Evolutionary conservation across 2,888 invertebrate genomes (phyloP).

Genomic region (Spodoptera littoralis): DNA sequence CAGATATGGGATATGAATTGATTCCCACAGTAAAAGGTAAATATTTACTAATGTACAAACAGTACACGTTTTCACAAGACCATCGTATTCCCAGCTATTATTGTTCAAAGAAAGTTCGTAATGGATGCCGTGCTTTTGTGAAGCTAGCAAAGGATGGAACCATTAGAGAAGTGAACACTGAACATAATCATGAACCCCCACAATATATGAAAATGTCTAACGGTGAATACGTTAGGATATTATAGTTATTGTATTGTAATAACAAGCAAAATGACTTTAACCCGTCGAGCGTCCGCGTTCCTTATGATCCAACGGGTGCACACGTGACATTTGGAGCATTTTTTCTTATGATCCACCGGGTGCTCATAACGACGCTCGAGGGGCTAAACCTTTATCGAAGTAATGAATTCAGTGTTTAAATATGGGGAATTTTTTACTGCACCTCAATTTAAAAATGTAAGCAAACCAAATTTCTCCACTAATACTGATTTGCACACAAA

Average conservation of each 20-base stretch:
- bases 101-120: constrained; percentile 48
- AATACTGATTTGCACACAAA: too few species aligned
- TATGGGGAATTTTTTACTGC: too few species aligned
- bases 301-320: too few species aligned
- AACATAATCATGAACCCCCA: constrained; percentile 49
- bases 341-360: too few species aligned
- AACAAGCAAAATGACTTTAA: too few species aligned
- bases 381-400: too few species aligned
- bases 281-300: too few species aligned
- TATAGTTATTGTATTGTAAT: not conserved
- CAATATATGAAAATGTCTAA: constrained; percentile 28
- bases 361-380: too few species aligned
- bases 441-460: too few species aligned
- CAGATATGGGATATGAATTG: constrained; percentile 44
- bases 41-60: constrained; percentile 44
- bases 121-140: constrained; percentile 55
- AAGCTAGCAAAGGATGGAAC: constrained; percentile 42
- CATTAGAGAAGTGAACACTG: constrained; percentile 23
- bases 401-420: too few species aligned
- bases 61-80: constrained; percentile 53
- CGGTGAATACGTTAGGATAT: constrained; percentile 41
- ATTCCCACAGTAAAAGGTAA: constrained; percentile 56
- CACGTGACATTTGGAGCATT: too few species aligned
- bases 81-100: constrained; percentile 47
- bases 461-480: too few species aligned